Base-by-base conservation (phyloP, 1,140 invertebrate species). In the Cydia amplana region DNA sequence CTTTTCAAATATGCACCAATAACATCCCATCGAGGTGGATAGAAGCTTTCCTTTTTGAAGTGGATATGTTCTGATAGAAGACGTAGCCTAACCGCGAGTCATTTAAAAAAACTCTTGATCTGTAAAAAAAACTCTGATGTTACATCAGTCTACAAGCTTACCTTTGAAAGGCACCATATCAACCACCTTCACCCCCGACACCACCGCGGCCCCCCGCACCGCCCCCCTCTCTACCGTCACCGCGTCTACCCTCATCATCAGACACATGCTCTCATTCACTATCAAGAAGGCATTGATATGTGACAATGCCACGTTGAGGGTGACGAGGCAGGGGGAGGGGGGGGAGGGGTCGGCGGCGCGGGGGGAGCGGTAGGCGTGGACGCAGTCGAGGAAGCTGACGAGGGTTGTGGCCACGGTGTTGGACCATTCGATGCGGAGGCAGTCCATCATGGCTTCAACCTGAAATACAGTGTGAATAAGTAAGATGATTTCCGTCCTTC, bases 361-460 rank as follows among this genome's bases (percentile, higher is more conserved):
- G 12, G 55, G 43, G 14, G 76, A 73, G 23, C 74, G 80, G 80
- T 91, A 93, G 14, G 91, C 87, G 73, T 87, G 83, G 4, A 93
- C 49, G 74, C 90, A 93, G 51, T 91, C 86, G 0, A 85, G 81
- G 4, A 90, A 43, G 0, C 87, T 74, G 46, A 92, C 85, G 4
- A 93, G 73, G 2, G 89, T 87, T n/a, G 87, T 80, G 0, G 91
- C 89, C 4, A 93, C 83, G 0, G 78, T 74, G 5, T 83, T 78
- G 43, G 89, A 91, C 88, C 91, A 93, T 84, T 93, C 93, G 4
- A 91, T 73, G 2, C 91, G 87, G 9, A 93, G 85, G 65, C 91
- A 93, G 77, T 93, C 93, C 81, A 93, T 87, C 93, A 93, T 93
- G 3, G 93, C 92, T 87, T 93, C 91, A 12, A 93, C 85, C 90